Evolutionary conservation across 1,140 invertebrate species (phyloP), one percentile per base, ranked within the genome.

Genomic region (Pogonomyrmex californicus): DNA sequence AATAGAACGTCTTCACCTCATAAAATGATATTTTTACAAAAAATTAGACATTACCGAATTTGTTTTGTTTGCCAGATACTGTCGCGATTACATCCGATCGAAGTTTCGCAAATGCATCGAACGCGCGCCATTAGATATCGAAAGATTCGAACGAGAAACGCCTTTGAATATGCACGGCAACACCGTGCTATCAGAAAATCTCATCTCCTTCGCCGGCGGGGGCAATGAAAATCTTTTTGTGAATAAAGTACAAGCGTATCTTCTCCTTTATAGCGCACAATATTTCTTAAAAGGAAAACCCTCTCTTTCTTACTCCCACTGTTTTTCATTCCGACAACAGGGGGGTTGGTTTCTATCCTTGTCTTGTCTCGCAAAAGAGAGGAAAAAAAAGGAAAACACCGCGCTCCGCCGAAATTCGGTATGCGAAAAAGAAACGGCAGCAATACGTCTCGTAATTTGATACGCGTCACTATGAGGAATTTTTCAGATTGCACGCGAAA

Each of bases 191-290:
- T 83, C 79, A 62, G 79, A 62, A 75, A 83, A 83, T 83, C 56
- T 83, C 79, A 83, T 83, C 79, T 83, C 33, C 44, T 49, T 75
- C 68, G 79, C 79, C 79, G 68, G 68, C 79, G 79, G 79, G 79
- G 79, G 68, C 79, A 83, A 83, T 83, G 79, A 83, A 83, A 83
- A 83, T 83, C 79, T 83, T 83, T 83, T 83, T 73, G 79, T 83
- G 79, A 83, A 83, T 83, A 83, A 83, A 56, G 79, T 62, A 83
- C 68, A 83, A 83, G 68, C 68, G 68, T 83, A 83, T 83, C 79
- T 83, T 38, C 68, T 49, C 68, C 68, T 83, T 83, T 83, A 83
- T 83, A 60, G 79, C 54, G 41, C 68, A 62, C 79, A 71, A 83
- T 83, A 83, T 83, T 83, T 83, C 79, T 83, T 75, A 41, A 73